Percentiles rank a stretch among this genome's conserved stretches.
These are phyloP conservation scores for Nephila pilipes DNA, from an alignment of 1,140 invertebrate species.

Conservation along the genomic window DNA sequence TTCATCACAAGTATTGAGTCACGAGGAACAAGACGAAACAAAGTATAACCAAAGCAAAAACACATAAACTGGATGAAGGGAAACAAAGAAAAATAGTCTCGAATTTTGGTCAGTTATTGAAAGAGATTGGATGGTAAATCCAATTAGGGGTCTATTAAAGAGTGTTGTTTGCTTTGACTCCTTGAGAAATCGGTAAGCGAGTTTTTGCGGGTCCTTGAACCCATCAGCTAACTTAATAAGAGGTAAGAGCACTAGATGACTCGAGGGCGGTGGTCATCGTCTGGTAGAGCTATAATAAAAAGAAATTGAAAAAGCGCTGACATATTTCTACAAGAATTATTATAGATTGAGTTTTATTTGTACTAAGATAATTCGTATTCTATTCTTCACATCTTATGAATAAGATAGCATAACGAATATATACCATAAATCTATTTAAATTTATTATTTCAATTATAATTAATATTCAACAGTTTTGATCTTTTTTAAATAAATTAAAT, in stretches of 20 bases:
- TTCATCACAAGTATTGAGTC: background rate
- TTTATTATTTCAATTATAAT: too few species aligned
- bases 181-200: constrained; percentile 21
- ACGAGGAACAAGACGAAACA: background rate
- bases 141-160: constrained; percentile 48
- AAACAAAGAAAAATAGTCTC: constrained; percentile 23
- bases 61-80: too few species aligned
- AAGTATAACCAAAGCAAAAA: background rate
- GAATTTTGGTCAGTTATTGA: constrained; percentile 32
- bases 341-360: background rate
- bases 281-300: background rate
- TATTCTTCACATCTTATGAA: too few species aligned
- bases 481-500: too few species aligned
- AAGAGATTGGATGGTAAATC: constrained; percentile 50
- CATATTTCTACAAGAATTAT: background rate
- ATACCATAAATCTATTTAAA: too few species aligned
- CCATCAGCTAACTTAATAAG: constrained; percentile 54
- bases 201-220: background rate
- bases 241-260: background rate
- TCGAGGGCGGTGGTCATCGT: constrained; percentile 18
- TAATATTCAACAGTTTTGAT: too few species aligned
- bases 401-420: too few species aligned
- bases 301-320: background rate
- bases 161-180: constrained; percentile 54
- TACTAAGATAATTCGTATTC: background rate